Evolutionary conservation across 2,797 vertebrate species (phyloP).

Genomic region (Oceanodroma leucorhoa): DNA sequence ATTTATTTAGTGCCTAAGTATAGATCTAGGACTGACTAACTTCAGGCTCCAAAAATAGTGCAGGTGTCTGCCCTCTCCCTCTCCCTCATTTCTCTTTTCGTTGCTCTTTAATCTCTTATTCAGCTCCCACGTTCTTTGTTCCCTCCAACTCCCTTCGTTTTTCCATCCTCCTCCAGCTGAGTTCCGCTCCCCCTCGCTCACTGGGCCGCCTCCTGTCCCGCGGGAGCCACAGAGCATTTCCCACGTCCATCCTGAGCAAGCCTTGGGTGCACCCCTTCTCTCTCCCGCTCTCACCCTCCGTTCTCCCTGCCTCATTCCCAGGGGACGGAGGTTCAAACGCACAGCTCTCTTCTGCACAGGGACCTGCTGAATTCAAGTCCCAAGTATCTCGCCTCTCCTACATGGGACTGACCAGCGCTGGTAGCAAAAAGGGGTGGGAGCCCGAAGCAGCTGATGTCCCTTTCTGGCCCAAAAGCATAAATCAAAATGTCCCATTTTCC

Average conservation of each 20-base stretch:
- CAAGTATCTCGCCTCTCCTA: not conserved
- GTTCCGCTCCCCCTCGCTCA: not conserved
- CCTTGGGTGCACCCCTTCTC: not conserved
- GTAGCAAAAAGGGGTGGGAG: not conserved
- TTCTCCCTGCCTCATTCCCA: not conserved
- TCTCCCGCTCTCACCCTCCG: not conserved
- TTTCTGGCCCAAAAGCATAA: not conserved
- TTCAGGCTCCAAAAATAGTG: slow-evolving; percentile 8
- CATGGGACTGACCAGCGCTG: not conserved
- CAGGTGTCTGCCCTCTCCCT: slow-evolving; percentile 22
- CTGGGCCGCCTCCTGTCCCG: not conserved
- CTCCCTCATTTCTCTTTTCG: not conserved
- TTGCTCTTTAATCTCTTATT: not conserved
- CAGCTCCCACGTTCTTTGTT: not conserved
- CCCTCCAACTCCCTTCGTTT: not conserved
- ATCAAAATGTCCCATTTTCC: not conserved
- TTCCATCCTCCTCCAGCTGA: not conserved
- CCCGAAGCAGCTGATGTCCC: not conserved
- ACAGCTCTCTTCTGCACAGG: not conserved
- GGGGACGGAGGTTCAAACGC: not conserved
- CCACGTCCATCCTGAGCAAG: not conserved
- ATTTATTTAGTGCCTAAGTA: slow-evolving; percentile 45
- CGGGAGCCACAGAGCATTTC: not conserved
- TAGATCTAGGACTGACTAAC: slow-evolving; percentile 32
- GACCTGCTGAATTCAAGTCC: not conserved